Evolutionary conservation across 2,888 invertebrate genomes (phyloP).

Genomic region (Hydropsyche betteni): DNA sequence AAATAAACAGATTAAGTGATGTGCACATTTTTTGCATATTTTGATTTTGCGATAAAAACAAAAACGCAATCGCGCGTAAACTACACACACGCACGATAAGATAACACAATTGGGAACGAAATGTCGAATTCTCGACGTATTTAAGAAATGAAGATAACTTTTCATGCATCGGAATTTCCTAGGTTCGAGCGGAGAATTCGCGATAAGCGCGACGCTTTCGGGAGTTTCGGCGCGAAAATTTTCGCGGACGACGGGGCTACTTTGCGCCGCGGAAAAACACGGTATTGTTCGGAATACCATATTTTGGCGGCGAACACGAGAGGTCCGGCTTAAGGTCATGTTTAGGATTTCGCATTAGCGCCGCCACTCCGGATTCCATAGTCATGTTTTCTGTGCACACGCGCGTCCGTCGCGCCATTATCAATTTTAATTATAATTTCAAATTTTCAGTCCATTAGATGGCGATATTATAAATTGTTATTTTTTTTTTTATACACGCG

Average conservation of each 20-base stretch:
- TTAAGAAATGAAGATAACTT: background rate
- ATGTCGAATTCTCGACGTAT: constrained; percentile 1
- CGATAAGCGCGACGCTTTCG: background rate
- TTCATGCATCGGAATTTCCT: background rate
- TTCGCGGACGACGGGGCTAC: too few relatives aligned
- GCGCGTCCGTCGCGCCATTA: constrained; percentile 33
- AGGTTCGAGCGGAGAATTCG: background rate
- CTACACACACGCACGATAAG: background rate
- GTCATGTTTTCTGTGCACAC: constrained; percentile 39
- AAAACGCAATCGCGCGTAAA: background rate
- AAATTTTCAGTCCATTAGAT: constrained; percentile 44
- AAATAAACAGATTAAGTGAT: background rate
- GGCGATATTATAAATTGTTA: constrained; percentile 47
- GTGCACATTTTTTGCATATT: constrained; percentile 19
- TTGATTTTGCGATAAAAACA: background rate
- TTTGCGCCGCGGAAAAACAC: too few relatives aligned
- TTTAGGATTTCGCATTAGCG: constrained; percentile 18
- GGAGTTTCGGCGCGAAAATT: too few relatives aligned
- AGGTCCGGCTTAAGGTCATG: constrained; percentile 32
- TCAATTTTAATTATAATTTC: constrained; percentile 49
- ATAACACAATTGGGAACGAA: background rate
- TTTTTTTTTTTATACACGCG: constrained; percentile 32
- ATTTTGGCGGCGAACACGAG: too few relatives aligned
- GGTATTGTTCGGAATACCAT: too few relatives aligned
- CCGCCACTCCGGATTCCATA: constrained; percentile 38